These are phyloP conservation scores for Steinernema khuongi DNA, from an alignment of 1,140 invertebrate genomes.

Conservation along the genomic window DNA sequence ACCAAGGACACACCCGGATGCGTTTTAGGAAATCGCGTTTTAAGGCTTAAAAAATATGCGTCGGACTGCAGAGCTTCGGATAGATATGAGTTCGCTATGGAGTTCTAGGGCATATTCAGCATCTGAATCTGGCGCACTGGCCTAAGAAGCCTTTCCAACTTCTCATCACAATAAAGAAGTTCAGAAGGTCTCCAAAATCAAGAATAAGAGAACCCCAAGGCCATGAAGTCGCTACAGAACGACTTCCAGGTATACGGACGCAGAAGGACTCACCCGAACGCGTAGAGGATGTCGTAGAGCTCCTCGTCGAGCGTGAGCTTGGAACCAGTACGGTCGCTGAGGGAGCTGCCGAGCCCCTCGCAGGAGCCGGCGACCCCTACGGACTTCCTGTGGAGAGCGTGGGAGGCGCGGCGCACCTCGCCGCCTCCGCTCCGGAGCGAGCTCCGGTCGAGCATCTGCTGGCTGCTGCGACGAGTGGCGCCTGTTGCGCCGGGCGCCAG, in stretches of 20 bases:
- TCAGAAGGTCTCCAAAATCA: slow-evolving; percentile 18
- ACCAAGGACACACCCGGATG: too few species aligned
- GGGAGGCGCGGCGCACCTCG: not conserved
- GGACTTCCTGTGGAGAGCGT: not conserved
- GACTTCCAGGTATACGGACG: not conserved
- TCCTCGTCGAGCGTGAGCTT: slow-evolving; percentile 56
- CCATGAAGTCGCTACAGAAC: not conserved
- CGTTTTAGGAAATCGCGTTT: too few species aligned
- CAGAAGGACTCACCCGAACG: slow-evolving; percentile 32
- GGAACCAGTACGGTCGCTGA: slow-evolving; percentile 45
- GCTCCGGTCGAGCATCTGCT: slow-evolving; percentile 9
- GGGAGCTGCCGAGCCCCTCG: slow-evolving; percentile 2
- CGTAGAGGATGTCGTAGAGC: slow-evolving; percentile 54
- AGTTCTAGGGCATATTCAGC: too few species aligned
- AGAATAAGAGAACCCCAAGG: not conserved
- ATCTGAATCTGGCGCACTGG: too few species aligned
- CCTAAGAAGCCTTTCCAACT: too few species aligned
- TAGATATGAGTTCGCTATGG: too few species aligned
- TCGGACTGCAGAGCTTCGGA: too few species aligned
- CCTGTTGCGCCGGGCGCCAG: slow-evolving; percentile 10
- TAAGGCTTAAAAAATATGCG: too few species aligned
- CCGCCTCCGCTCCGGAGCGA: slow-evolving; percentile 2
- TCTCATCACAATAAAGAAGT: too few species aligned
- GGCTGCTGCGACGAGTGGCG: slow-evolving; percentile 7
- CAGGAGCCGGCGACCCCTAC: not conserved